Percentiles rank a stretch among this genome's conserved stretches.
Conservation (phyloP, 2,888 invertebrate genomes). For the Parapristionchus giblindavisi region DNA sequence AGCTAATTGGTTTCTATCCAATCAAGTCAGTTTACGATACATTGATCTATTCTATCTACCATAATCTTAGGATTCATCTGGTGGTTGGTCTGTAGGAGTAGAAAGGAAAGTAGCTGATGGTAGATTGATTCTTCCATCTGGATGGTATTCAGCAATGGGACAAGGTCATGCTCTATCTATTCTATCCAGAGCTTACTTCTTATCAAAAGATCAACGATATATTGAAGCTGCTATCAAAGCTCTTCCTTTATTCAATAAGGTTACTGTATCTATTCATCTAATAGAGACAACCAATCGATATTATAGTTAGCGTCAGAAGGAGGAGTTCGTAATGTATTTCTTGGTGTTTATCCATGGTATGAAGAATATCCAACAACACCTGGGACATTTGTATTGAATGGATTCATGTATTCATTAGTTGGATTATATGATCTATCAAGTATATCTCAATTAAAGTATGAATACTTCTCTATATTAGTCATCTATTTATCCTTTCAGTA, state of each 20-base stretch:
- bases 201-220: constrained; percentile 75
- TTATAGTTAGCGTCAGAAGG: constrained; percentile 77
- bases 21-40: constrained; percentile 79
- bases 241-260: constrained; percentile 78
- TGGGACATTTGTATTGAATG: constrained; percentile 92
- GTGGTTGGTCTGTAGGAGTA: constrained; percentile 93
- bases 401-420: constrained; percentile 94
- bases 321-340: constrained; percentile 82
- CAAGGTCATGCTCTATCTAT: constrained; percentile 94
- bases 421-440: constrained; percentile 89
- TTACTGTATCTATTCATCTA: constrained; percentile 2
- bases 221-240: constrained; percentile 84
- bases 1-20: constrained; percentile 87
- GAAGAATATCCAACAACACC: constrained; percentile 98
- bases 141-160: constrained; percentile 98
- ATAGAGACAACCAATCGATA: background rate
- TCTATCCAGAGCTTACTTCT: constrained; percentile 85
- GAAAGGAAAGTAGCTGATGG: constrained; percentile 78
- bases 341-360: constrained; percentile 83
- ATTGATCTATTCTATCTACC: background rate
- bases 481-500: too few species aligned
- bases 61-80: constrained; percentile 72
- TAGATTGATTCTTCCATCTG: constrained; percentile 82
- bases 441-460: constrained; percentile 16
- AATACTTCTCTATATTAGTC: background rate